A percentile compares a stretch with the other conserved stretches of the same genome.
Evolutionary conservation across 2,888 invertebrate species (phyloP).

Genomic region (Prenolepis imparis): DNA sequence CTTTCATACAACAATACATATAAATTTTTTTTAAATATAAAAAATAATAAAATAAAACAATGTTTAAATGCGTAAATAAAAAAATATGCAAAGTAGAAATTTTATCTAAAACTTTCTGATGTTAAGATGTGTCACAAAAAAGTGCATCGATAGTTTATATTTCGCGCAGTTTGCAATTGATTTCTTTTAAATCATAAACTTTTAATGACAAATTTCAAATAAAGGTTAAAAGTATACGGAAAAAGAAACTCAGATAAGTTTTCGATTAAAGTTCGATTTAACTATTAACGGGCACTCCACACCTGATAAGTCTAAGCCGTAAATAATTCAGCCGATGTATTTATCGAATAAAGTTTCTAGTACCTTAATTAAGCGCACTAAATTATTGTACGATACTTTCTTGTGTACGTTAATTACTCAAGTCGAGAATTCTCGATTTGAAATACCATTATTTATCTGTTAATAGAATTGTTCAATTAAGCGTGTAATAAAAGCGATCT

Average conservation of each 20-base stretch:
- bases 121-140: neutral
- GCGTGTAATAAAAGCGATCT: slow-evolving; percentile 4
- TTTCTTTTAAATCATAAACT: slow-evolving; percentile 30
- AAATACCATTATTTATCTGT: slow-evolving; percentile 7
- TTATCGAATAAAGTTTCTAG: slow-evolving; percentile 35
- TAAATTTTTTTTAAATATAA: too few species aligned
- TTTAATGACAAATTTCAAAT: slow-evolving; percentile 30
- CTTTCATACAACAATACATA: neutral
- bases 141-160: neutral
- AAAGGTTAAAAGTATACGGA: slow-evolving; percentile 3
- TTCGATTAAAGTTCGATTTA: slow-evolving; percentile 46
- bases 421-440: slow-evolving; percentile 6
- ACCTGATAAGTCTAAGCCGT: neutral
- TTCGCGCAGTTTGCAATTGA: slow-evolving; percentile 13
- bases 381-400: neutral
- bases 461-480: slow-evolving; percentile 36
- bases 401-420: slow-evolving; percentile 18
- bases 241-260: slow-evolving; percentile 6
- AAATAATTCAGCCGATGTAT: slow-evolving; percentile 24
- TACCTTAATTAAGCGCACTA: slow-evolving; percentile 27
- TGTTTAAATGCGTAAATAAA: neutral
- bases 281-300: slow-evolving; percentile 13
- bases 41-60: neutral
- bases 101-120: slow-evolving; percentile 16
- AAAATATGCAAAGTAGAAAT: neutral